Evolutionary conservation across 1,140 invertebrate species (phyloP), one percentile per base, ranked within the genome.

Genomic region (Oryctes rhinoceros): DNA sequence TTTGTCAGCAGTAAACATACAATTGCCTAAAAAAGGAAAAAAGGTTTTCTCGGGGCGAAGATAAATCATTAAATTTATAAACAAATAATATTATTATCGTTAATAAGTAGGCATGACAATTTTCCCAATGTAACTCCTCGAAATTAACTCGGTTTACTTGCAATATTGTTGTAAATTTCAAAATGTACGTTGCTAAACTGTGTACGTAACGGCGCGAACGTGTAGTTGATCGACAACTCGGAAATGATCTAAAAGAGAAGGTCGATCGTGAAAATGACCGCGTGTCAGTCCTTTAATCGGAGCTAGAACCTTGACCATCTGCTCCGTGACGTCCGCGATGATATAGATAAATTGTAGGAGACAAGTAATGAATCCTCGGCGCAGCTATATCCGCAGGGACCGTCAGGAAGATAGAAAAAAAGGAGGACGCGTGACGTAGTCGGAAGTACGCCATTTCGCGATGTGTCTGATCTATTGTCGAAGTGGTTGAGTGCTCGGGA

Each of bases 311-410:
- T 59, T 59, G 53, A 18, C 53, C 53, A 59, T n/a, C 53, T 59
- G 53, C 53, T 59, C 5, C n/a, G 13, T 59, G 53, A 59, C 53
- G 5, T 59, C 53, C n/a, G 5, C n/a, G 18, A 59, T 59, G 53
- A 59, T 59, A 53, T n/a, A 59, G 15, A 59, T 59, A 59, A 59
- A 59, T 59, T 59, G 53, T 18, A 59, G 53, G 53, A n/a, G 53
- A 59, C 53, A 59, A 59, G 53, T 59, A 59, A 59, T 59, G 53
- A 59, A 59, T 59, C 15, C 53, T 15, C 15, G 15, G 3, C 53
- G 53, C 15, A 59, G 15, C 18, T 59, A 59, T 59, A 59, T 18
- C 53, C 53, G n/a, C 18, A 6, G 53, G 15, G 53, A 59, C 53
- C 53, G n/a, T 53, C 49, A 59, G 15, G 18, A 59, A 59, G 18